Evolutionary conservation across 2,888 invertebrate species (phyloP).

Genomic region (Nemoura dubitans): DNA sequence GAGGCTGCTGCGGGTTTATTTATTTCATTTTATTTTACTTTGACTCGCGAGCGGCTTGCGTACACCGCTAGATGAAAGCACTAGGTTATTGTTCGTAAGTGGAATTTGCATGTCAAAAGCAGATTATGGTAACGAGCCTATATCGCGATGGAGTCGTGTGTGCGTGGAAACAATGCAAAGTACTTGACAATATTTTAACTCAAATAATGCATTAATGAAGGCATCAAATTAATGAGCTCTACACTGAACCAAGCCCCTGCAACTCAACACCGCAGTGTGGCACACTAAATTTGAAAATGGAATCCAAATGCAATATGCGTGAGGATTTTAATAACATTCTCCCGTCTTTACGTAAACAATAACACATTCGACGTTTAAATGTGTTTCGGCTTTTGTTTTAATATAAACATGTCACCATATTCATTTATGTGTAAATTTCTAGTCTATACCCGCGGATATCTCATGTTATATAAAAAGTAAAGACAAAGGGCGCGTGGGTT

Average conservation of each 20-base stretch:
- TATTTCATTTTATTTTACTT: neutral
- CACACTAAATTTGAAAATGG: neutral
- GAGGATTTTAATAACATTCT: neutral
- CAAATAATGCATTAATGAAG: slow-evolving; percentile 7
- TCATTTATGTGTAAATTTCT: neutral
- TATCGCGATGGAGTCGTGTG: neutral
- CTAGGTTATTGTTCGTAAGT: neutral
- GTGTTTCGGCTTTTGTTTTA: neutral
- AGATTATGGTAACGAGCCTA: neutral
- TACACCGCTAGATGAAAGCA: neutral
- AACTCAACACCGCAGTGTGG: neutral
- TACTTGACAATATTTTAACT: slow-evolving; percentile 12
- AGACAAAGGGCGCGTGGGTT: neutral
- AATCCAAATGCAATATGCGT: neutral
- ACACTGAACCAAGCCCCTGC: neutral
- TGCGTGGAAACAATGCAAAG: neutral
- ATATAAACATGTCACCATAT: neutral
- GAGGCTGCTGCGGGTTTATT: neutral
- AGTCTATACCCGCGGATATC: neutral
- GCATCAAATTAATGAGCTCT: neutral
- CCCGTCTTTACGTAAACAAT: neutral
- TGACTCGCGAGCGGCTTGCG: neutral
- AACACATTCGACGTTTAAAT: neutral
- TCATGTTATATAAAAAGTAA: neutral
- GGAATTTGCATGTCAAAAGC: neutral